Base-by-base conservation (phyloP, 2,888 invertebrate species). In the Cordilura impudica region DNA sequence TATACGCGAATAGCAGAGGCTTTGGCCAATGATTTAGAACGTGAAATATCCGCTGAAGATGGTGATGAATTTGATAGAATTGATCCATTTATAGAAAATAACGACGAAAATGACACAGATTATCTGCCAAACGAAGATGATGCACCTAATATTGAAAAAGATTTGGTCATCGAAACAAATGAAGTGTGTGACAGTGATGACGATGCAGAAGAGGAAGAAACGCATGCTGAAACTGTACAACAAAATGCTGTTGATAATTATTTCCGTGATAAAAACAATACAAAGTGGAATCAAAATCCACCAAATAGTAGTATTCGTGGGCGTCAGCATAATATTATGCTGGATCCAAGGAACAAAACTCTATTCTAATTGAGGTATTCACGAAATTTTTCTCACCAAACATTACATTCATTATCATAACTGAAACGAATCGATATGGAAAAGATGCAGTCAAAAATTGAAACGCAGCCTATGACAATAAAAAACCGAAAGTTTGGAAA, bases 171-270 rank as follows among this genome's bases (percentile, higher is more conserved):
- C 66, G 76, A 80, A 76, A 43, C 76, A 72, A 61, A 76, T 67
- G 71, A 80, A 80, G 53, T 76, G 53, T 71, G 49, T 65, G 71
- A 79, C 71, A 79, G 66, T 71, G 75, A 76, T 26, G 63, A 78
- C 21, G 56, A 67, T 65, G 65, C 65, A 56, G 45, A 72, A 72
- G 53, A 53, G 51, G 70, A 60, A 71, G 51, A 71, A 49, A 23
- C 43, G 45, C 43, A 45, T 47, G 47, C 26, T 47, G 14, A 69
- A 58, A 61, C 39, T 56, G 31, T 51, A 74, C 69, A 26, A 73
- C 53, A 70, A n/a, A n/a, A n/a, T n/a, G n/a, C n/a, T n/a, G n/a
- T n/a, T n/a, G n/a, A n/a, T n/a, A n/a, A n/a, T n/a, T n/a, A n/a
- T n/a, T n/a, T n/a, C n/a, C n/a, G n/a, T n/a, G n/a, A n/a, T n/a